These are phyloP conservation scores for Anguilla anguilla DNA, from an alignment of 2,797 vertebrate genomes.

Conservation along the genomic window DNA sequence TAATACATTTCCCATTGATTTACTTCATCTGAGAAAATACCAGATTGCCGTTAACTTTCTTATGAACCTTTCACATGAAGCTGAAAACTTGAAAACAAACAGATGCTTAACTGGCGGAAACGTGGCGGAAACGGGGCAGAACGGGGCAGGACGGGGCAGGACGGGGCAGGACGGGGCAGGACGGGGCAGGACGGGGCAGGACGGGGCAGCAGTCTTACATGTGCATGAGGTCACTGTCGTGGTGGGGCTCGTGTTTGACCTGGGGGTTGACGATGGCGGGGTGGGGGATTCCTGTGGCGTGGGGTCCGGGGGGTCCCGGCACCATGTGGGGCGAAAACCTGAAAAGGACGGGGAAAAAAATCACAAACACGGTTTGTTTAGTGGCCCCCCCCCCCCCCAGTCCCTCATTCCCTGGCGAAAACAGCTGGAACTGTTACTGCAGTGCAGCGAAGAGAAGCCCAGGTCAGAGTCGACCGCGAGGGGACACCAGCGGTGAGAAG, in stretches of 20 bases:
- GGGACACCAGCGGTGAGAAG: not conserved
- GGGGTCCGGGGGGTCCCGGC: constrained; percentile 91
- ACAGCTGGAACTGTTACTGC: too few species aligned
- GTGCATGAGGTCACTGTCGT: constrained; percentile 96
- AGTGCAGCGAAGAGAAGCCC: not conserved
- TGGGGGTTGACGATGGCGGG: constrained; percentile 98
- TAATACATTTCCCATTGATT: not conserved
- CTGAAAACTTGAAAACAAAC: not conserved
- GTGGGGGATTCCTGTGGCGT: constrained; percentile 97
- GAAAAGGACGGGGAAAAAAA: constrained; percentile 37
- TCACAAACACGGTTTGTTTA: not conserved
- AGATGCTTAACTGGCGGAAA: not conserved
- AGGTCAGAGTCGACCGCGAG: not conserved
- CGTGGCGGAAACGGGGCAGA: too few species aligned
- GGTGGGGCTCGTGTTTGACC: constrained; percentile 95
- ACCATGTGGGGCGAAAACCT: constrained; percentile 99
- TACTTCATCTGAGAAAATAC: not conserved
- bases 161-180: too few species aligned
- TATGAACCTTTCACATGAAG: not conserved
- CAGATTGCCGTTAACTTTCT: not conserved
- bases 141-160: too few species aligned
- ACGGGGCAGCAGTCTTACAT: constrained; percentile 80
- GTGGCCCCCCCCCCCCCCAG: too few species aligned
- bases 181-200: too few species aligned
- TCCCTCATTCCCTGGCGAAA: not conserved